Conservation (phyloP, 2,113 vertebrate species). For the Pangasianodon gigas region DNA sequence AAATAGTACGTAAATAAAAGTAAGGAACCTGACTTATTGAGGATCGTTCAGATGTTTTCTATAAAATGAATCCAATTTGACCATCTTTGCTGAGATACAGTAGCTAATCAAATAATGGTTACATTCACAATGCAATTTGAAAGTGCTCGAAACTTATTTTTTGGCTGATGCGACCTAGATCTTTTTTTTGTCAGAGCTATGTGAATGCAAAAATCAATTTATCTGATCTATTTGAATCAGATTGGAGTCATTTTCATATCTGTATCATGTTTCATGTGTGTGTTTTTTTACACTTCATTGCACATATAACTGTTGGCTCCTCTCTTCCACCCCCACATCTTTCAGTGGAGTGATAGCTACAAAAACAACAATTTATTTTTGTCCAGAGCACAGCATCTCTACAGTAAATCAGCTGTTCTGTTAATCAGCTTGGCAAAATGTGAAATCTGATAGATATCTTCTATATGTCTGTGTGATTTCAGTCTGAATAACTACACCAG, state of each 20-base stretch:
- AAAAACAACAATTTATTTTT: neutral
- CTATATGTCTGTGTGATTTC: too few relatives aligned
- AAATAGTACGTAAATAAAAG: conserved; percentile 23
- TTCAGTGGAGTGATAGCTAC: neutral
- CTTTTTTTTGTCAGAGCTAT: neutral
- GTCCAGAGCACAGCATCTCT: neutral
- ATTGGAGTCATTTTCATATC: neutral
- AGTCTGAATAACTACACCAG: too few relatives aligned
- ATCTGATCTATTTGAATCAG: neutral
- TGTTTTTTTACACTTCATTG: neutral
- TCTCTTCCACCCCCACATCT: neutral
- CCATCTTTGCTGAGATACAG: neutral
- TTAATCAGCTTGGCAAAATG: neutral
- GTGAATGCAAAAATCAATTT: neutral
- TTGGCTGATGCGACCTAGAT: neutral
- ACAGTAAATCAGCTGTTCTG: neutral
- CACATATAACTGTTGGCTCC: neutral
- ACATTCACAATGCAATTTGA: neutral
- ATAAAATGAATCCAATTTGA: neutral
- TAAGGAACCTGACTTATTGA: neutral
- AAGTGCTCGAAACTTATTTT: neutral
- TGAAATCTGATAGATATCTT: too few relatives aligned
- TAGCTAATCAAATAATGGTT: neutral
- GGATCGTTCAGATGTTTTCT: neutral
- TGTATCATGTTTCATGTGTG: neutral